Conservation (phyloP, 2,797 vertebrate species). For the Prionace glauca region DNA sequence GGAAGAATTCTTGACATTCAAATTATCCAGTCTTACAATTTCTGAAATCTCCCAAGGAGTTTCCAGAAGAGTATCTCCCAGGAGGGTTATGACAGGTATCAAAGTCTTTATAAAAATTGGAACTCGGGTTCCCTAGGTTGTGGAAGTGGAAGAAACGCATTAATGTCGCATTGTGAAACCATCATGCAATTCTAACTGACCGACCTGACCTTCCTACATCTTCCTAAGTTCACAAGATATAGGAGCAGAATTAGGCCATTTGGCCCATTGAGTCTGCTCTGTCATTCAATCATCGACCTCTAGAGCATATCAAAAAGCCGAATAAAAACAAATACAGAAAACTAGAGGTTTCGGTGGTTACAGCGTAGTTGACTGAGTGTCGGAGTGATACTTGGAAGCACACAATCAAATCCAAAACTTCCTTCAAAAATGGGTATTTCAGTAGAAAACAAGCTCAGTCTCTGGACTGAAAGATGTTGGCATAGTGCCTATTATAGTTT, state of each 20-base stretch:
- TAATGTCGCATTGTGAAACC: neutral
- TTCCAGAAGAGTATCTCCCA: neutral
- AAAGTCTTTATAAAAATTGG: neutral
- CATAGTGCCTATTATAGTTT: neutral
- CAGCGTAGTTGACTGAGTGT: neutral
- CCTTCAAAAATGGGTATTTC: neutral
- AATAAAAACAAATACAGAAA: neutral
- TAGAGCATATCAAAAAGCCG: neutral
- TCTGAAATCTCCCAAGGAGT: neutral
- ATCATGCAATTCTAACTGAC: neutral
- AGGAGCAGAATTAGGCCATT: too few species aligned
- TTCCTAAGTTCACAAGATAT: too few species aligned
- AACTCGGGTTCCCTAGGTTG: neutral
- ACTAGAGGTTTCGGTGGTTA: neutral
- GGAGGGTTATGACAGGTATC: neutral
- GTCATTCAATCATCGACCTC: too few species aligned
- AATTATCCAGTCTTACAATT: too few species aligned
- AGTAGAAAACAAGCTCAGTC: neutral
- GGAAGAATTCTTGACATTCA: too few species aligned
- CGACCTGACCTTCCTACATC: neutral
- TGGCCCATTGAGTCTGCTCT: too few species aligned
- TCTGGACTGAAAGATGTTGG: neutral
- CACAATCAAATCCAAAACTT: neutral
- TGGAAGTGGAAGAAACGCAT: neutral
- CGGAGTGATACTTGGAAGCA: neutral